phyloP scores from a whole-genome alignment of 2,797 vertebrate genomes.

The Tokudaia tokunoshimensis region DNA sequence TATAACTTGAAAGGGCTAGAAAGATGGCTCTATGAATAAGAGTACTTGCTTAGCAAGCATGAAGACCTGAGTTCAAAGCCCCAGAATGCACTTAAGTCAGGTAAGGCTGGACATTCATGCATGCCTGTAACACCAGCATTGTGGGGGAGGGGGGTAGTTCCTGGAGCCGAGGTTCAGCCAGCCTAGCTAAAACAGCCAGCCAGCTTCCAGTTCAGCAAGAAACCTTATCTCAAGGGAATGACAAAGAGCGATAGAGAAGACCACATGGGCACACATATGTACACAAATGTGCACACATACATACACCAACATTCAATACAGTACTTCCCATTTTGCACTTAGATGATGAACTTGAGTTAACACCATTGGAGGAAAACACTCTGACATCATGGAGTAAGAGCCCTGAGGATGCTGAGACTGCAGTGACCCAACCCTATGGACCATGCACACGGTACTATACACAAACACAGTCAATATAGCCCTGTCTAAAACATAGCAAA shows the following conservation, averaged over 20 bases:
- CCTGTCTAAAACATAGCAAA: constrained; percentile 43
- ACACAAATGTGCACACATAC: background rate
- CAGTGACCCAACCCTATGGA: background rate
- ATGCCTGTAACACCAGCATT: background rate
- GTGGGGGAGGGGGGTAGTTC: background rate
- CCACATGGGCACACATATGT: background rate
- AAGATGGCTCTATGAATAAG: background rate
- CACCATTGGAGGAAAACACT: background rate
- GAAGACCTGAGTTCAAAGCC: background rate
- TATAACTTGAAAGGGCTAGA: background rate
- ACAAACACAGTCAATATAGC: background rate
- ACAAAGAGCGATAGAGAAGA: background rate
- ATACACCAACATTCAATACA: no score
- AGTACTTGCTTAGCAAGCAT: background rate
- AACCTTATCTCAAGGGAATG: background rate
- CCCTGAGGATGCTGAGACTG: background rate
- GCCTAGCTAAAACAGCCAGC: background rate
- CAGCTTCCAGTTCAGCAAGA: background rate
- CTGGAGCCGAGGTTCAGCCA: background rate
- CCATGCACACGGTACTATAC: background rate
- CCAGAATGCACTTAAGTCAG: background rate
- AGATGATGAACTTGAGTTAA: background rate
- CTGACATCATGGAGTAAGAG: background rate
- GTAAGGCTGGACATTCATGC: background rate
- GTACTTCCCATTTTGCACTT: background rate